phyloP scores from a whole-genome alignment of 2,888 invertebrate genomes.

The Lucinisca nassula region DNA sequence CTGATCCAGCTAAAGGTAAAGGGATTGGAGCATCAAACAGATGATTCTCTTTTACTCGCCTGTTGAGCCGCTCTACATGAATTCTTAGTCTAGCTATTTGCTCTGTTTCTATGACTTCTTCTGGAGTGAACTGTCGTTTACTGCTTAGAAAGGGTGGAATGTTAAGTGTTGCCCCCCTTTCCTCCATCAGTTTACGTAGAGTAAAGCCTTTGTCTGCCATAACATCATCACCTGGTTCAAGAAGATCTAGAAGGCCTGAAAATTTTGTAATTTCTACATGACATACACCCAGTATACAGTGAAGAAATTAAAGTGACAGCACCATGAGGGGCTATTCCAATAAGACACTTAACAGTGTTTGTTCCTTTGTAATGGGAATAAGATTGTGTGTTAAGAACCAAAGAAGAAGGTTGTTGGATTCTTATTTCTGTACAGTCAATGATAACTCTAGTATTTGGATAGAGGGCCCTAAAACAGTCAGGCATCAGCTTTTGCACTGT shows the following conservation, averaged over 20 bases:
- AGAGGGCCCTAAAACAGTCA: background rate
- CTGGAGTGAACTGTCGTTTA: constrained; percentile 41
- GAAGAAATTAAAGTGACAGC: background rate
- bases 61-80: constrained; percentile 45
- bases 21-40: constrained; percentile 29
- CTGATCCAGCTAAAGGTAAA: constrained; percentile 33
- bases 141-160: constrained; percentile 34
- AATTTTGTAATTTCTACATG: background rate
- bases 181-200: too few relatives aligned
- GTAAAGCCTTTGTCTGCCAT: too few relatives aligned
- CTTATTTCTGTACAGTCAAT: too few relatives aligned
- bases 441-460: too few relatives aligned
- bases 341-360: background rate
- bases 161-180: too few relatives aligned
- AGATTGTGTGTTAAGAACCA: background rate
- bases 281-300: background rate
- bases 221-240: background rate
- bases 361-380: background rate
- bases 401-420: too few relatives aligned
- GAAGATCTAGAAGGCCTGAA: background rate
- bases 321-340: background rate
- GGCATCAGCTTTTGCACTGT: too few relatives aligned
- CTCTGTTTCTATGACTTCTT: constrained; percentile 43
- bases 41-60: constrained; percentile 40
- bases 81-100: constrained; percentile 41